Evolutionary conservation across 2,888 invertebrate genomes (phyloP), one percentile per base, ranked within the genome.

Genomic region (Drosophila siamana): DNA sequence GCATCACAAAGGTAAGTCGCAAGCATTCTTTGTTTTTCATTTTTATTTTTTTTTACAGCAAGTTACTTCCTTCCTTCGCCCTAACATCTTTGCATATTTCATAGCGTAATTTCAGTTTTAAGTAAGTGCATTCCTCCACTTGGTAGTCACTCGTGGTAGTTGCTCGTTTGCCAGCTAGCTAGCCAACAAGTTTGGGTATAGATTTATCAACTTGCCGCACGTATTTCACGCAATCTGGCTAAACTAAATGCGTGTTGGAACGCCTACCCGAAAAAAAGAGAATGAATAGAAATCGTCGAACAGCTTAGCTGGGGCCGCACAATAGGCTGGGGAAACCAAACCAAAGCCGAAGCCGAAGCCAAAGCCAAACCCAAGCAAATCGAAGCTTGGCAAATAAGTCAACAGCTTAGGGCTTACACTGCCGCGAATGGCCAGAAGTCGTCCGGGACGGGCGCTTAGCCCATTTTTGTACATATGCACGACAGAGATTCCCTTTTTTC

Each of bases 1-100:
- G 88, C 95, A 96, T 91, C 95, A 95, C 91, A 94, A 95, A 95
- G 95, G 96, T 95, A 93, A 94, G 93, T 84, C 46, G 11, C 15
- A 16, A 19, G 1, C 13, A n/a, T n/a, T 11, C 13, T 33, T n/a
- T 11, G 7, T 28, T 24, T 48, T 52, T 40, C 30, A 24, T 8
- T 33, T 33, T 33, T 33, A 4, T n/a, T 33, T 5, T n/a, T n/a
- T 33, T 11, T n/a, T n/a, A 5, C n/a, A 33, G 33, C 5, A 33
- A 33, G 30, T 30, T 30, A 30, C 11, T 30, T 30, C 11, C 30
- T 13, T 24, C 15, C 22, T 7, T 30, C 30, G 40, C 6, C 8
- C 13, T 7, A 3, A 3, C 22, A 19, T 24, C 9, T 57, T 13
- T 65, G 41, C 61, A 68, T 68, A 77, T 68, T 68, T 69, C 61